Conservation (phyloP, 2,113 vertebrate genomes). For the Menura novaehollandiae region DNA sequence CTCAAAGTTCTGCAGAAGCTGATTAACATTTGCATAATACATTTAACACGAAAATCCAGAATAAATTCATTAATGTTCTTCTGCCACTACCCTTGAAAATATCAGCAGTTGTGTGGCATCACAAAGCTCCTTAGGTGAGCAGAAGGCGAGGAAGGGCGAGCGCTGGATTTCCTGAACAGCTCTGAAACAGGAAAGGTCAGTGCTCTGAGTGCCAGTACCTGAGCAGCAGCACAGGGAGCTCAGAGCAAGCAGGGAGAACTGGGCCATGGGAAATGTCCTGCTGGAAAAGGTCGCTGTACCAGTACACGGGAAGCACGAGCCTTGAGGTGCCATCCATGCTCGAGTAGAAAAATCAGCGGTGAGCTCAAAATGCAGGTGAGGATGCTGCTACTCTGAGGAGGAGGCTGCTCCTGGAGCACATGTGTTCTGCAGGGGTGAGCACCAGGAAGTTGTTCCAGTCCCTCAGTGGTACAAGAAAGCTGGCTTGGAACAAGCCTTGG, state of each 20-base stretch:
- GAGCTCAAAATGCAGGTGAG: not conserved
- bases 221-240: not conserved
- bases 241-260: not conserved
- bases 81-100: conserved; percentile 33
- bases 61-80: conserved; percentile 57
- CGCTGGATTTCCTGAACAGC: not conserved
- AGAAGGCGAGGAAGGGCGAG: not conserved
- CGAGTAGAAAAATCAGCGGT: fast-evolving
- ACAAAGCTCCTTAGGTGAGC: conserved; percentile 18
- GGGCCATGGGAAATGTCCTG: not conserved
- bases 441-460: not conserved
- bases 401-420: not conserved
- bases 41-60: conserved; percentile 49
- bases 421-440: not conserved
- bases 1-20: conserved; percentile 37
- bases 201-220: not conserved
- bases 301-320: not conserved
- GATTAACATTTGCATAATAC: conserved; percentile 67
- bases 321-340: not conserved
- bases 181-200: conserved; percentile 5
- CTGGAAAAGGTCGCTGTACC: not conserved
- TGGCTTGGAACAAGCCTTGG: not conserved
- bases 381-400: not conserved
- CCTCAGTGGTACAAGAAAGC: not conserved
- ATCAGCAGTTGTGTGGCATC: conserved; percentile 2